Evolutionary conservation across 2,888 invertebrate genomes (phyloP).

Genomic region (Litoditis marina): DNA sequence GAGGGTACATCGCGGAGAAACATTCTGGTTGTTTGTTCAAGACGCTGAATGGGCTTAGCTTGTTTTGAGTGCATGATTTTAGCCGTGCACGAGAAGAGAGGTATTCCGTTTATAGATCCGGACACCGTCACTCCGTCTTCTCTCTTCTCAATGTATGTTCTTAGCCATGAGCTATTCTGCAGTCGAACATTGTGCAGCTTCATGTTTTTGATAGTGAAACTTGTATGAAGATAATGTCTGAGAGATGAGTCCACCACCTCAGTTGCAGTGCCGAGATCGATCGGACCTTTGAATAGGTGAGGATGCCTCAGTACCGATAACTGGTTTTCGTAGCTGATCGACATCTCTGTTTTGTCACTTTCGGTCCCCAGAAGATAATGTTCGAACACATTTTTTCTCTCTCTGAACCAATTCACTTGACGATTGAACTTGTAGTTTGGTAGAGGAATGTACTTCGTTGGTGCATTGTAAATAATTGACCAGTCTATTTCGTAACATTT

Average conservation of each 20-base stretch:
- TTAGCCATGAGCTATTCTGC: too few species aligned
- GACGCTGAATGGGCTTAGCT: not conserved
- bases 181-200: too few species aligned
- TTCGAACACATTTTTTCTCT: conserved; percentile 34
- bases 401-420: conserved; percentile 38
- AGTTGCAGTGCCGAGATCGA: conserved; percentile 22
- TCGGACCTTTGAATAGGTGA: conserved; percentile 30
- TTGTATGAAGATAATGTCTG: too few species aligned
- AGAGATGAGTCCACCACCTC: too few species aligned
- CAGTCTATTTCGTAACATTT: conserved; percentile 41
- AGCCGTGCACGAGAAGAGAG: too few species aligned
- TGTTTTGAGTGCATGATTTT: not conserved
- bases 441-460: conserved; percentile 21
- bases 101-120: too few species aligned
- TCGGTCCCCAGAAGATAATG: conserved; percentile 47
- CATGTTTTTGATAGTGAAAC: too few species aligned
- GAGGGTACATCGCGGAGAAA: too few species aligned
- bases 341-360: conserved; percentile 18
- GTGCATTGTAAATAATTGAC: conserved; percentile 28
- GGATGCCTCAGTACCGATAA: conserved; percentile 35
- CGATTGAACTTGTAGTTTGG: conserved; percentile 52
- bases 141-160: too few species aligned
- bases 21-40: too few species aligned
- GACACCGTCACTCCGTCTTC: too few species aligned
- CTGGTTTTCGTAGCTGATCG: conserved; percentile 29